Evolutionary conservation across 2,888 invertebrate genomes (phyloP), one percentile per base, ranked within the genome.

Genomic region (Neria commutata): DNA sequence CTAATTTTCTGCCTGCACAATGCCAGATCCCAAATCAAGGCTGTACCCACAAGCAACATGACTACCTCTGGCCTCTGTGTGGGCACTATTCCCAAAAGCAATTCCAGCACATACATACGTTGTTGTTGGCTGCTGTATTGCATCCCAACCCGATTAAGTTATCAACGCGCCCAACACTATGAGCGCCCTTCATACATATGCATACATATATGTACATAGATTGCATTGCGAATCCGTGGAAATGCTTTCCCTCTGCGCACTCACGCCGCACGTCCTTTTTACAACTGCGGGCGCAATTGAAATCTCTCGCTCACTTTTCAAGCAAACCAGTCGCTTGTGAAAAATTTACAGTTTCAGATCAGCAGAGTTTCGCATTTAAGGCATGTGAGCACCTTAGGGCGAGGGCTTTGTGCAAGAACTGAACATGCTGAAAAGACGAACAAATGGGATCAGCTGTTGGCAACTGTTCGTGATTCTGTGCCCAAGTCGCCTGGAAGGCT

Each of bases 321-420:
- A 50, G 29, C 23, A 16, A 50, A 6, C 17, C 25, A 33, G 21
- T 34, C 34, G 50, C 37, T 19, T 50, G 50, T 50, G 50, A 50
- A 50, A 52, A 40, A 37, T 21, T 52, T 51, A 26, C 37, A 37
- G 37, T 24, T 37, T n/a, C 46, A 50, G 54, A 50, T 58, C 23
- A 58, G 37, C 17, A 8, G 37, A 58, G 26, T 53, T 53, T 17
- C 10, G 21, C 21, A 24, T 3, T 10, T 46, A 42, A 54, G 42
- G 16, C 29, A 16, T 48, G 24, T 54, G 45, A 29, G 6, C 19
- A 25, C 45, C 52, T 73, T 72, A 73, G 73, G 74, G 67, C 72
- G 70, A 68, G 70, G 69, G 65, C 51, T 50, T 19, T 37, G 21
- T 33, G 37, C 25, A 33, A 29, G 4, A 53, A 23, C n/a, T 19